Evolutionary conservation across 1,140 invertebrate genomes (phyloP).

Genomic region (Nephila pilipes): DNA sequence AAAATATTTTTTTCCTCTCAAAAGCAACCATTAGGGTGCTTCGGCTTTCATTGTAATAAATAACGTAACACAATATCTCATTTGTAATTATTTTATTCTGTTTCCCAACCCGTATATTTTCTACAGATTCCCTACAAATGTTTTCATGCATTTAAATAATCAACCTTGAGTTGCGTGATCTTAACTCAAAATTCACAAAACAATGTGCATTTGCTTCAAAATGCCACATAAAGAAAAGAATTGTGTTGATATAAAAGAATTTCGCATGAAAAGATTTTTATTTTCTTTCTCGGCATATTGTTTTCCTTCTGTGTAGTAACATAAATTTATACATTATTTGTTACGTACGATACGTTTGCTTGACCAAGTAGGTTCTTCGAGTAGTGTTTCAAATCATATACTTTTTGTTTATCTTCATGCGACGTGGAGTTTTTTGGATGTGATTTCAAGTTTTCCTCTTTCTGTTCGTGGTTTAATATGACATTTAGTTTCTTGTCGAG

Average conservation of each 20-base stretch:
- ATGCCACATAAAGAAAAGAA: background rate
- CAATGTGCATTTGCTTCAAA: slow-evolving; percentile 11
- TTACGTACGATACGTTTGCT: background rate
- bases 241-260: background rate
- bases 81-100: background rate
- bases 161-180: background rate
- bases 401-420: background rate
- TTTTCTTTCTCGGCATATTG: background rate
- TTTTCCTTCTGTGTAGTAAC: background rate
- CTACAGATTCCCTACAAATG: background rate
- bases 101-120: no score
- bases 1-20: no score
- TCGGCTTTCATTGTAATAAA: no score
- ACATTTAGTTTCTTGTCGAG: no score
- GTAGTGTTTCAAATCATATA: background rate
- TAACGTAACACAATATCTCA: no score
- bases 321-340: background rate
- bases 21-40: no score
- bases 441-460: no score
- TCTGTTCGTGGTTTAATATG: no score
- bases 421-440: background rate
- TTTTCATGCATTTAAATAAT: background rate
- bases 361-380: background rate
- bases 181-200: slow-evolving; percentile 11
- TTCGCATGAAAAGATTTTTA: background rate